Evolutionary conservation across 2,113 vertebrate genomes (phyloP), one percentile per base, ranked within the genome.

Genomic region (Zingel zingel): DNA sequence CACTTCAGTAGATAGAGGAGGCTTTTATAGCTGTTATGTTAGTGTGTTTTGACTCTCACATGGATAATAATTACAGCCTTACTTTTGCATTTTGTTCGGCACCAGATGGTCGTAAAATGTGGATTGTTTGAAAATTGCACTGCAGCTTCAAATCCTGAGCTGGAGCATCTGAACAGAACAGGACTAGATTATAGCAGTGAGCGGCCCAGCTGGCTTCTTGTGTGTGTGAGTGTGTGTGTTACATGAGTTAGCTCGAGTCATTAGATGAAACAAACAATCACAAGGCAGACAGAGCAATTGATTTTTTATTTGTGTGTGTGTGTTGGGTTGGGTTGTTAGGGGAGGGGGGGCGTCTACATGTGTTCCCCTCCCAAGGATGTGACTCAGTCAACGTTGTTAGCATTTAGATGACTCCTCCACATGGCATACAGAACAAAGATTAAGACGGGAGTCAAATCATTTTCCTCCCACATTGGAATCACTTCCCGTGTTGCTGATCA

Each of bases 391-490:
- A 80, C 72, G 74, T 72, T 45, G 67, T 90, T 85, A 83, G 85
- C 82, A 81, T 84, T 90, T 88, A 90, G 83, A 90, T 76, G 66
- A 69, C 19, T 84, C 68, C 74, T 47, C 70, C 74, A 61, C 73
- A 45, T 45, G 36, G 74, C 59, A 88, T 73, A 54, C 72, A 72
- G 77, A 85, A 58, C 65, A 86, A 74, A 81, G 79, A 62, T 87
- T 87, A 78, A 47, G 39, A 70, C 18, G 1, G 30, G 33, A 65
- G 67, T 86, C 47, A 56, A 78, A 81, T 36, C 6, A 39, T 71
- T 79, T 81, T 70, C 25, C 65, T 56, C 48, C 36, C 53, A 53
- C 9, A 33, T 23, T 27, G 62, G 48, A 73, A 76, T 77, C 63
- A 25, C 45, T 30, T 36, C 57, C 80, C 13, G 15, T 36, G 53